Base-by-base conservation (phyloP, 37 sponge, comb jelly and placozoan species). In the Oopsacas minuta region DNA sequence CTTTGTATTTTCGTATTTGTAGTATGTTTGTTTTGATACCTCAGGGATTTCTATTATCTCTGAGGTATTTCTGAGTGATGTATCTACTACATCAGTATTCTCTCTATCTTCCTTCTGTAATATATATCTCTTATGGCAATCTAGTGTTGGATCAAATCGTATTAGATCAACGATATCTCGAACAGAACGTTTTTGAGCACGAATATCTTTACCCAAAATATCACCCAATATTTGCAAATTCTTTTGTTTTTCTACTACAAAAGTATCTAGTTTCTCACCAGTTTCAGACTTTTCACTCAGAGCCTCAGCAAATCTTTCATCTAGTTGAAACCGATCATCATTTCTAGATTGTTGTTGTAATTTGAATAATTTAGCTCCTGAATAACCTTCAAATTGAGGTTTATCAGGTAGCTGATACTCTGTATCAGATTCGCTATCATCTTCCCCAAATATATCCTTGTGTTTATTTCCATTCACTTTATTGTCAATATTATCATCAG, bases 401-500 rank as follows among this genome's bases (percentile, higher is more conserved):
- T n/a, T 61, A 12, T 61, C 75, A 61, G 75, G 75, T 32, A 61
- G 28, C 22, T 12, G 22, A 61, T 61, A 61, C 28, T 61, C 17
- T 20, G 17, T 12, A 25, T 61, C 22, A 20, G 75, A 61, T 10
- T 61, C 28, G 20, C 32, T 10, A 10, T 3, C 17, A 12, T 10
- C 30, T 61, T 12, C 75, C 5, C 28, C 28, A 12, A 61, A 61
- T 32, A 61, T 61, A 61, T 61, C 30, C 28, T n/a, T 61, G 7
- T 3, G 22, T 61, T 61, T 61, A 42, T 42, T 15, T 8, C 49
- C 12, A 42, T 42, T 42, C 8, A 17, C 49, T 42, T 42, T 42
- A n/a, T 61, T 61, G 28, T 61, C 75, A 61, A 61, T 12, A 61
- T 61, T 61, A 61, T 61, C 75, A 61, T 61, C 75, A 20, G 75